Evolutionary conservation across 2,113 vertebrate genomes (phyloP).

Genomic region (Ailuropoda melanoleuca): DNA sequence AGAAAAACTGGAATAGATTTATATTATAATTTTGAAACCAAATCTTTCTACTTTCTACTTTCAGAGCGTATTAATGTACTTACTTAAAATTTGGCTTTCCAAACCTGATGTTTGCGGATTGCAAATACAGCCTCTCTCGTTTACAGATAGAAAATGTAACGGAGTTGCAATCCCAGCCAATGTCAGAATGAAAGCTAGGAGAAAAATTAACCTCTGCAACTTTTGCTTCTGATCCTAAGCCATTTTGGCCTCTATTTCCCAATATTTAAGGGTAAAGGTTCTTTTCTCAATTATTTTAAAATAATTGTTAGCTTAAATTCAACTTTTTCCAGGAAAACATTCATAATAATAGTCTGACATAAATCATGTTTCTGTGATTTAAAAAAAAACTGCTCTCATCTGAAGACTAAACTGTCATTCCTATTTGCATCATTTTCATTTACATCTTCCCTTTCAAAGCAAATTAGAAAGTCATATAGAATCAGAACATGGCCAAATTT

Average conservation of each 20-base stretch:
- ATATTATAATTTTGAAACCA: not conserved
- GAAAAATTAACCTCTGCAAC: not conserved
- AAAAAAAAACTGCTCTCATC: not conserved
- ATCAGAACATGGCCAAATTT: not conserved
- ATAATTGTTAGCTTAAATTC: not conserved
- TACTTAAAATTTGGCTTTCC: not conserved
- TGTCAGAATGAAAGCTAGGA: not conserved
- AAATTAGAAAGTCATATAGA: not conserved
- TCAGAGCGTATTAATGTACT: not conserved
- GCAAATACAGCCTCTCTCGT: not conserved
- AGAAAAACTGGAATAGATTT: not conserved
- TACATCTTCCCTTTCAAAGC: not conserved
- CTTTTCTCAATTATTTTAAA: not conserved
- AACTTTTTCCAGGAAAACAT: not conserved
- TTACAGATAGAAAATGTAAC: not conserved
- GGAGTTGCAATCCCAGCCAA: not conserved
- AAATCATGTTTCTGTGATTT: not conserved
- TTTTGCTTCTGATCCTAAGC: not conserved
- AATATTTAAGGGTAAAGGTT: not conserved
- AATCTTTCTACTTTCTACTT: not conserved
- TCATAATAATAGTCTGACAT: not conserved
- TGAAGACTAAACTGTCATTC: not conserved
- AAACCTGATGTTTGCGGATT: not conserved
- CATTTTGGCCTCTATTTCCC: not conserved
- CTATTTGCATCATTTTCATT: not conserved